Evolutionary conservation across 2,888 invertebrate species (phyloP), one percentile per base, ranked within the genome.

Genomic region (Tetheella fluctuosa): DNA sequence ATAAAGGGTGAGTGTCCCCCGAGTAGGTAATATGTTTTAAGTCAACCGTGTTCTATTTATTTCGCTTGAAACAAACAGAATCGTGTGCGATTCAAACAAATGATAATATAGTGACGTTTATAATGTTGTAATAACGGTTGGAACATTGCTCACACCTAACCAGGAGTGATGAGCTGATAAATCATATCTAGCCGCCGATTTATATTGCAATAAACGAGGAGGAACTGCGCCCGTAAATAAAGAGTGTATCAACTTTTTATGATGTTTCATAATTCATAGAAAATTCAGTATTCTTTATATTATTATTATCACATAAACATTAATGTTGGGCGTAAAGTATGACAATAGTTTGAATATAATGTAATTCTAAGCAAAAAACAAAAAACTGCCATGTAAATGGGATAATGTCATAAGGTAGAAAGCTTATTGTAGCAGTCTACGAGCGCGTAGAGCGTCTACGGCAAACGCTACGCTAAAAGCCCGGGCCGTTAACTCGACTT

Each of bases 101-200:
- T 63, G 64, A 62, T 71, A 75, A 80, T 70, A 79, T 77, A 74
- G 73, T 77, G 80, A 81, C 83, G 79, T 84, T 84, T 83, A 83
- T 85, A 34, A 85, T 82, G 82, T 76, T 70, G 86, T 80, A 88
- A 90, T 90, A 90, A 89, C 81, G 77, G 77, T 73, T 72, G 75
- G 71, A 80, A 80, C 89, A 89, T 90, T 85, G 83, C 89, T 91
- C 89, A 88, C 77, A 63, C 60, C 78, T 92, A 93, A 93, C 90
- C 83, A 91, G 81, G 84, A 92, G 78, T 91, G 92, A 93, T 93
- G 93, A 81, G 84, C 80, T 81, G 87, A 87, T 93, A 91, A 88
- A 92, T 93, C 93, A 92, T 88, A 90, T 89, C 90, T 88, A 88
- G 78, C 85, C 84, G 82, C 87, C 90, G 90, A 91, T 90, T 91